phyloP scores from a whole-genome alignment of 2,888 invertebrate genomes.

The Andrena fulva region DNA sequence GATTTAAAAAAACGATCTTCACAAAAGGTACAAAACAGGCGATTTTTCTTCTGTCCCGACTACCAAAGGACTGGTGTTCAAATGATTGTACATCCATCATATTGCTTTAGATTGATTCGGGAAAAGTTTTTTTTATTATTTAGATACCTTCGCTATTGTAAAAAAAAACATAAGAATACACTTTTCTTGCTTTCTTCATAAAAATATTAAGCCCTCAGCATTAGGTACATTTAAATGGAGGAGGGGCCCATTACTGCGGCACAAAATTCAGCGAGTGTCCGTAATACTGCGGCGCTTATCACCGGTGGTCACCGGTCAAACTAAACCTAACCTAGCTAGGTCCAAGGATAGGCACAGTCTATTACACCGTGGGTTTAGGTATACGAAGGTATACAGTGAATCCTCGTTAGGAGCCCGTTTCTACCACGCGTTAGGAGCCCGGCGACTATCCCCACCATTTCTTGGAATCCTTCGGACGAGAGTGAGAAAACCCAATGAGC shows the following conservation, averaged over 20 bases:
- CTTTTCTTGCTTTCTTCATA: neutral
- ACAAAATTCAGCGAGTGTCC: slow-evolving; percentile 1
- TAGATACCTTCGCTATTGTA: neutral
- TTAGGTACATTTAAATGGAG: slow-evolving; percentile 1
- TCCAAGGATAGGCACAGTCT: no score
- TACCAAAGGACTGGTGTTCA: neutral
- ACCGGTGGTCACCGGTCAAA: neutral
- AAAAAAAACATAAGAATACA: neutral
- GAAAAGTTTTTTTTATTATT: slow-evolving; percentile 1
- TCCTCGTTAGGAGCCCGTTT: no score
- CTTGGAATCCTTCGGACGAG: no score
- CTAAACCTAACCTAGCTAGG: neutral
- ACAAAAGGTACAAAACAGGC: neutral
- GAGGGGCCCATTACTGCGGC: slow-evolving; percentile 1
- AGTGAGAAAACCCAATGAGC: no score
- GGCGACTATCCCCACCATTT: no score
- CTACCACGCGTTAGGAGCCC: no score
- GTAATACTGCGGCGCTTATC: neutral
- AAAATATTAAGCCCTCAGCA: neutral
- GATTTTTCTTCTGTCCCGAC: neutral
- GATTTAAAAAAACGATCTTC: neutral
- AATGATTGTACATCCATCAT: neutral
- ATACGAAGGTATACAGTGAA: no score
- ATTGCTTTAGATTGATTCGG: neutral
- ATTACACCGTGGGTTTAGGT: no score